phyloP scores from a whole-genome alignment of 2,797 vertebrate genomes.

The Dendrocincla tyrannina region DNA sequence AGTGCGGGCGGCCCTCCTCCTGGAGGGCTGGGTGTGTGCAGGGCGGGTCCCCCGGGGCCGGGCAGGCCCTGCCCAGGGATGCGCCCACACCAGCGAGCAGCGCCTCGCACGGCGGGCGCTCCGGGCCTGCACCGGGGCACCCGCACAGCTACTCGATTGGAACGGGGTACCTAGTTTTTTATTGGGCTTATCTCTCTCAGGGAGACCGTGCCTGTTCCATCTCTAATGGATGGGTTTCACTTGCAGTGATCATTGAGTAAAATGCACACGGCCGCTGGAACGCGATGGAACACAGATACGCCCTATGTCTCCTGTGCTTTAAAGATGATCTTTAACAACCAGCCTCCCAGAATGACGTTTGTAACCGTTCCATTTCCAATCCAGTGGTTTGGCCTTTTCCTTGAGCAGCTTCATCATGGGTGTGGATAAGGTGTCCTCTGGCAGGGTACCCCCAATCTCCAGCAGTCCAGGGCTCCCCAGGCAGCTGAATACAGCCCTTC shows the following conservation, averaged over 20 bases:
- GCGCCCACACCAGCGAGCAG: fast-evolving
- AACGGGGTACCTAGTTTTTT: fast-evolving
- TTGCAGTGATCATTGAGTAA: neutral
- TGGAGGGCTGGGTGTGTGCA: fast-evolving
- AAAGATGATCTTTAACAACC: neutral
- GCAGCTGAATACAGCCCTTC: neutral
- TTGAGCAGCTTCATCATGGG: fast-evolving
- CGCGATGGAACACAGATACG: fast-evolving
- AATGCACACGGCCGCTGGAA: fast-evolving
- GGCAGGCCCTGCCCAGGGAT: fast-evolving
- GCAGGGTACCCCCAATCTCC: fast-evolving
- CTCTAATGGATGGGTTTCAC: fast-evolving
- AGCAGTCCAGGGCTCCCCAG: neutral
- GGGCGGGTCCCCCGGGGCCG: fast-evolving
- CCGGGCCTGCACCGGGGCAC: fast-evolving
- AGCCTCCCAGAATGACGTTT: neutral
- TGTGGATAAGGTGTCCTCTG: neutral
- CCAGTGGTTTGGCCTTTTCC: neutral
- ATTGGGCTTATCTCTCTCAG: no score
- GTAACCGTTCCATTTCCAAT: fast-evolving
- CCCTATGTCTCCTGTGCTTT: neutral
- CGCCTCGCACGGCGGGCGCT: neutral
- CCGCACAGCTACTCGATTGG: fast-evolving
- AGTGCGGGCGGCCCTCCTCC: fast-evolving
- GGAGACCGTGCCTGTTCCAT: neutral